These are phyloP conservation scores for Tachysurus vachellii DNA, from an alignment of 2,113 vertebrate species.

Conservation along the genomic window DNA sequence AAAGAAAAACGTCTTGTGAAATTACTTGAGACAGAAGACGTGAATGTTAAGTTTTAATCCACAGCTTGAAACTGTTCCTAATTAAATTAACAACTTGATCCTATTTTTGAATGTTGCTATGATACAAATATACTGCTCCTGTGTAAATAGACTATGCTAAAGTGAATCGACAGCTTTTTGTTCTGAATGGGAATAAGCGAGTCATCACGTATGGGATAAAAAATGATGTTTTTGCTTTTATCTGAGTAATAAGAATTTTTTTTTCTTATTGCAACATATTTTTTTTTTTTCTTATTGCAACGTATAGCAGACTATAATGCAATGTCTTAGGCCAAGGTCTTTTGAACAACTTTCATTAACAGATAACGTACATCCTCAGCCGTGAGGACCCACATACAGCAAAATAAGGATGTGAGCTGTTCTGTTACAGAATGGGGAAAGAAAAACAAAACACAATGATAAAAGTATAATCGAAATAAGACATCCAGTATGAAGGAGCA, in stretches of 20 bases:
- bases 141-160: neutral
- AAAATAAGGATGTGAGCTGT: slow-evolving; percentile 17
- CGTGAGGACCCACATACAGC: neutral
- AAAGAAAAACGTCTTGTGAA: neutral
- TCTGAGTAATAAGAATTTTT: slow-evolving; percentile 7
- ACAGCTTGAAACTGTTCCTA: slow-evolving; percentile 21
- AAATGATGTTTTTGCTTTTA: slow-evolving; percentile 26
- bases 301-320: slow-evolving; percentile 2
- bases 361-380: slow-evolving; percentile 11
- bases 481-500: neutral
- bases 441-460: neutral
- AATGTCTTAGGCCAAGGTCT: slow-evolving; percentile 27
- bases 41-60: neutral
- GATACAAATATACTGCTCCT: slow-evolving; percentile 6
- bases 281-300: neutral
- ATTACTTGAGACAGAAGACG: neutral
- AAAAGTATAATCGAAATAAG: slow-evolving; percentile 7
- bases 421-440: neutral
- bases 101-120: slow-evolving; percentile 44
- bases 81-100: slow-evolving; percentile 37
- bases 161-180: slow-evolving; percentile 14
- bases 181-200: slow-evolving; percentile 26
- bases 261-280: neutral
- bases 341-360: slow-evolving; percentile 16
- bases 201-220: slow-evolving; percentile 25